These are phyloP conservation scores for Melieria crassipennis DNA, from an alignment of 2,888 invertebrate species.

Conservation along the genomic window DNA sequence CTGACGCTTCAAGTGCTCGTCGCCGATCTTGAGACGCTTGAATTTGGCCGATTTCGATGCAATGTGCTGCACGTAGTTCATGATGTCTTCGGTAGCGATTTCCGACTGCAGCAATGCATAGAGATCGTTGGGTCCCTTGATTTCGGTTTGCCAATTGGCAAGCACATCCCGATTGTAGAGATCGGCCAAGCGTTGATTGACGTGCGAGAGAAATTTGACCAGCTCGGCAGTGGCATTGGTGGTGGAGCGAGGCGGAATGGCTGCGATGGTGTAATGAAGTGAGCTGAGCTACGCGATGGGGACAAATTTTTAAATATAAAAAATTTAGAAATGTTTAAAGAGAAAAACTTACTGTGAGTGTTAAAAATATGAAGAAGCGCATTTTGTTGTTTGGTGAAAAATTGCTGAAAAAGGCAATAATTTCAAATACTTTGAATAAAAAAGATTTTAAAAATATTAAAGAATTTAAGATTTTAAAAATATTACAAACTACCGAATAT, in stretches of 20 bases:
- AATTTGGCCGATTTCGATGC: conserved; percentile 48
- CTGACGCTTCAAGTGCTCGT: conserved; percentile 75
- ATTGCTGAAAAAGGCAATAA: no score
- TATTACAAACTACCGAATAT: no score
- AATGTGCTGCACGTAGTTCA: conserved; percentile 49
- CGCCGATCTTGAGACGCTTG: conserved; percentile 67
- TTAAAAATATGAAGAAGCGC: no score
- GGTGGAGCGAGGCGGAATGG: neutral
- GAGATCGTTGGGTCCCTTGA: conserved; percentile 50
- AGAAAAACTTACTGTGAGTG: no score
- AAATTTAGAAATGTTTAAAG: no score
- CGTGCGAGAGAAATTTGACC: conserved; percentile 47
- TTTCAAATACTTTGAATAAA: no score
- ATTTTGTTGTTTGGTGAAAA: no score
- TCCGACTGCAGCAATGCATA: conserved; percentile 51
- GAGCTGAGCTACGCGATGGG: neutral
- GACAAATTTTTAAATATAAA: neutral
- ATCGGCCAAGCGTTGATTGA: conserved; percentile 51
- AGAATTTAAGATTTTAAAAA: no score
- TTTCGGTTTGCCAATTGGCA: conserved; percentile 54
- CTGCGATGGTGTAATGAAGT: neutral
- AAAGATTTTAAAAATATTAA: no score
- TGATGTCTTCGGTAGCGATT: conserved; percentile 49
- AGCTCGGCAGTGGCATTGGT: conserved; percentile 33
- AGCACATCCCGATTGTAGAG: conserved; percentile 55